Evolutionary conservation across 1,140 invertebrate species (phyloP), one percentile per base, ranked within the genome.

Genomic region (Papilio aristodemus): DNA sequence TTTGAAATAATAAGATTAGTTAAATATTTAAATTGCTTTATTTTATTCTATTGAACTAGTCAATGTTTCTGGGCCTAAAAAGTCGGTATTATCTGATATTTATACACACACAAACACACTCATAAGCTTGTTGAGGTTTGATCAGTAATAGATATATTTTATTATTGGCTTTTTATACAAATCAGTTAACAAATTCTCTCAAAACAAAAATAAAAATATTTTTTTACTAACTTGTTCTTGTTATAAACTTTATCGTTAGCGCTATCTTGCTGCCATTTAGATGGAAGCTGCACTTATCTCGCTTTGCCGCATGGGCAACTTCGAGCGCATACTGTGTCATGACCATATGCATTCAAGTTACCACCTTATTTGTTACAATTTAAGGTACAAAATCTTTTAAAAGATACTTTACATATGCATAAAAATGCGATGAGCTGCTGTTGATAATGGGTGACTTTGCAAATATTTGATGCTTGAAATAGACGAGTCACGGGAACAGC

Each of bases 261-360:
- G n/a, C 68, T 75, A 78, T 71, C 73, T 79, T 80, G 79, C 86
- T 85, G 77, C 79, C 83, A 84, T 87, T 88, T 87, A 89, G 84
- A 88, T 88, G 86, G 85, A 84, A 77, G 72, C 60, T 73, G 77
- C 79, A 85, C 80, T 89, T 90, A 90, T 90, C 88, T 67, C 74
- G 72, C 77, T 74, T 89, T 90, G n/a, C 83, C 84, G 82, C 82
- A 72, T 81, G 79, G 79, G 72, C 75, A 80, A 82, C 81, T 83
- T 76, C 70, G 68, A 68, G 73, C 74, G 78, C 77, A 79, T 78
- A 71, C 75, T 69, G 37, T 72, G 46, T 58, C 57, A 67, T 72
- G 46, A 72, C 68, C 57, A 67, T 71, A 70, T 41, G 50, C 69
- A 74, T 76, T 74, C 71, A 71, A 85, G 79, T 76, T 78, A 77